Conservation (phyloP, 2,797 vertebrate species). For the Pseudotriccus pelzelni region DNA sequence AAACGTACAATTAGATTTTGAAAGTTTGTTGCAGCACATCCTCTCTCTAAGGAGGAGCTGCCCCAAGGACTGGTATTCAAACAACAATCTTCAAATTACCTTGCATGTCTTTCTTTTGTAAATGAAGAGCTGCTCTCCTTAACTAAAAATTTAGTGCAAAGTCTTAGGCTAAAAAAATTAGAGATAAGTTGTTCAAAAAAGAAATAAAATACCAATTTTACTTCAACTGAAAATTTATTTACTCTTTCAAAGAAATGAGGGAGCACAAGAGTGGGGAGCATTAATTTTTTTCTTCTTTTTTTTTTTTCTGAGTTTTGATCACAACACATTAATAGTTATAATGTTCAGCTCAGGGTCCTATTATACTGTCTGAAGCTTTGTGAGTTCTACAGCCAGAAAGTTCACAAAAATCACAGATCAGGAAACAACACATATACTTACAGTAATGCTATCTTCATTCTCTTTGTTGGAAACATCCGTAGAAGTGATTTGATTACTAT, state of each 20-base stretch:
- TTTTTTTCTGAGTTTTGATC: neutral
- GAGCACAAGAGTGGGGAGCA: neutral
- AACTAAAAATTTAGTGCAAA: neutral
- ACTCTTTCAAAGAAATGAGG: neutral
- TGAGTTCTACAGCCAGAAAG: neutral
- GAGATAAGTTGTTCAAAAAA: neutral
- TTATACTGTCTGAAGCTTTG: neutral
- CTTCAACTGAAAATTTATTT: neutral
- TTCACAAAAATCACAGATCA: neutral
- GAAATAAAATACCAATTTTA: neutral
- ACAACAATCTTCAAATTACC: neutral
- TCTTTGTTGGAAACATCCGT: slow-evolving; percentile 77
- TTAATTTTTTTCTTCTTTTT: neutral
- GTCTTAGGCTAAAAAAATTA: neutral
- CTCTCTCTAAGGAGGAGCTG: neutral
- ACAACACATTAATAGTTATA: neutral
- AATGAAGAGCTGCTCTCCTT: neutral
- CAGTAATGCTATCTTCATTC: slow-evolving; percentile 90
- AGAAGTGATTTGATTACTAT: slow-evolving; percentile 76
- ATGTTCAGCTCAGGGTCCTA: neutral
- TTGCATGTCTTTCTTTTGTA: neutral
- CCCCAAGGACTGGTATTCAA: neutral
- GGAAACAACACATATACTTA: slow-evolving; percentile 77
- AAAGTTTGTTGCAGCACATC: neutral
- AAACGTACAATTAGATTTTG: neutral